Conservation (phyloP, 2,113 vertebrate species). For the Anarhynchus alexandrinus region DNA sequence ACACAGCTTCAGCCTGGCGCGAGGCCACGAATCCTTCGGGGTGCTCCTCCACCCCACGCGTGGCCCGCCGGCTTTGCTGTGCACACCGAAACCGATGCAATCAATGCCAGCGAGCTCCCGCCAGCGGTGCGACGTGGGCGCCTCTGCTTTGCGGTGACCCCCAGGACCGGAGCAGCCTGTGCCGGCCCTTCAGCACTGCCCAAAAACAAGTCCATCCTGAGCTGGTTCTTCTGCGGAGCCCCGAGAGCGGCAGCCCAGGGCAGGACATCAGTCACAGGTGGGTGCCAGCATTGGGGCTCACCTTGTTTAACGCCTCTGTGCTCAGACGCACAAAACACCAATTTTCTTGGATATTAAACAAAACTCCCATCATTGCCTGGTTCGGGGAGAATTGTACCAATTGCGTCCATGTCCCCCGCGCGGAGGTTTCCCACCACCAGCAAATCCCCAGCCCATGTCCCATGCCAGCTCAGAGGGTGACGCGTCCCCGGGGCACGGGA, state of each 20-base stretch:
- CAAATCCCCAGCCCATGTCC: neutral
- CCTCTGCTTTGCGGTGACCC: neutral
- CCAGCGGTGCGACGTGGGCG: accelerated
- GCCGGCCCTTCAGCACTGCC: neutral
- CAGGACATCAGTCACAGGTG: neutral
- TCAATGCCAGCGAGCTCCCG: accelerated
- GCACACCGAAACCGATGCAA: accelerated
- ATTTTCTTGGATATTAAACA: neutral
- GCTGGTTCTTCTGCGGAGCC: neutral
- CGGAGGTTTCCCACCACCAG: neutral
- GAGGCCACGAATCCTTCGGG: neutral
- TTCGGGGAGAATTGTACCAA: accelerated
- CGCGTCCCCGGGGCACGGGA: neutral
- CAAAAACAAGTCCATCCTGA: neutral
- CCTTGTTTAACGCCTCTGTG: neutral
- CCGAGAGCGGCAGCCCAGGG: neutral
- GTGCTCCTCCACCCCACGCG: accelerated
- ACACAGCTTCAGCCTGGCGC: accelerated
- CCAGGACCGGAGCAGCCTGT: accelerated
- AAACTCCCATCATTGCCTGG: neutral
- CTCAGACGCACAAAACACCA: neutral
- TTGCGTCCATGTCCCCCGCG: accelerated
- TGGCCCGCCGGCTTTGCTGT: neutral
- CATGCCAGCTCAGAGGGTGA: accelerated
- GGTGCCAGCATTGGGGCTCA: neutral